Evolutionary conservation across 2,797 vertebrate genomes (phyloP).

Genomic region (Cephalopachus bancanus): DNA sequence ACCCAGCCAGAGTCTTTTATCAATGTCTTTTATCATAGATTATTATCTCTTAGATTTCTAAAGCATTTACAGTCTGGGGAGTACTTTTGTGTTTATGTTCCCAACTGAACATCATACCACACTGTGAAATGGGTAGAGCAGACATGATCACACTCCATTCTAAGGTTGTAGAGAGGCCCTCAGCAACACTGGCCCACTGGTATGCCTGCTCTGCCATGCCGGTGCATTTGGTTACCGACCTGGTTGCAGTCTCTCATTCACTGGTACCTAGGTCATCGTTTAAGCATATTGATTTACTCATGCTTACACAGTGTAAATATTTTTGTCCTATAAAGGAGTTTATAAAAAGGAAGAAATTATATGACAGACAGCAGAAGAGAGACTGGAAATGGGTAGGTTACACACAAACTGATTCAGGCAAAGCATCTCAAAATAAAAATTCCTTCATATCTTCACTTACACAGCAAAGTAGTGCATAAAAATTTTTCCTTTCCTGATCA

Average conservation of each 20-base stretch:
- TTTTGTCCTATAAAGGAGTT: neutral
- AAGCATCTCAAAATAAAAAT: slow-evolving; percentile 9
- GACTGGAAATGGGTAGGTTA: neutral
- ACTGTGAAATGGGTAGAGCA: neutral
- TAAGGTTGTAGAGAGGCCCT: neutral
- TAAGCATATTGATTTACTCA: neutral
- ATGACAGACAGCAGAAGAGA: neutral
- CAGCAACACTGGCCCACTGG: neutral
- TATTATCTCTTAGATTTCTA: slow-evolving; percentile 20
- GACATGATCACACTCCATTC: neutral
- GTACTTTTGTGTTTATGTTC: neutral
- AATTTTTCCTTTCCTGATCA: neutral
- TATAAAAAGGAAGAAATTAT: neutral
- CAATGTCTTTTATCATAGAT: neutral
- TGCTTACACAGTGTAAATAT: neutral
- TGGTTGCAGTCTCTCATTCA: neutral
- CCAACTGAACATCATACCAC: neutral
- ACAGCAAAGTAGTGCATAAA: neutral
- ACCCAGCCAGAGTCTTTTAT: neutral
- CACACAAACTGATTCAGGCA: neutral
- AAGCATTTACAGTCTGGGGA: neutral
- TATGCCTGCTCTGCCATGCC: neutral
- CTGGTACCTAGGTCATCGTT: neutral
- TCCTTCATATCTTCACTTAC: neutral
- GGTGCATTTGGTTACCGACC: neutral